Evolutionary conservation across 2,888 invertebrate species (phyloP).

Genomic region (Phymatocera aterrima): DNA sequence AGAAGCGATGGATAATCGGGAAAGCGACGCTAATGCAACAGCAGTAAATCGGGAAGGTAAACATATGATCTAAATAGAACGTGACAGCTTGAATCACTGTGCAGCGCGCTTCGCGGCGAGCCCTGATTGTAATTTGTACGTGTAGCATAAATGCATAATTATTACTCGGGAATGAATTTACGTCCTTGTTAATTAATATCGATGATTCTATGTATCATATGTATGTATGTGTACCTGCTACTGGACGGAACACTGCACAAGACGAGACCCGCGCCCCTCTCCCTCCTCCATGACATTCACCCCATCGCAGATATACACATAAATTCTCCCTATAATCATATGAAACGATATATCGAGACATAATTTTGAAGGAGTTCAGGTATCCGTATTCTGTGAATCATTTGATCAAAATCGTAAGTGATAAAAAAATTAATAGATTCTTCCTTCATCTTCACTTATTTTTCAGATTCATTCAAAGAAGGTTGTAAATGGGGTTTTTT

Average conservation of each 20-base stretch:
- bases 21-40: background rate
- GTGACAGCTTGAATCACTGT: constrained; percentile 66
- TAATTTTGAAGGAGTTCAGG: too few relatives aligned
- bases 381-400: too few relatives aligned
- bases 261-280: background rate
- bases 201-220: constrained; percentile 45
- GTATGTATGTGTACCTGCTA: too few relatives aligned
- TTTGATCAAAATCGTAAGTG: too few relatives aligned
- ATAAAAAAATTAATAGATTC: too few relatives aligned
- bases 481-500: too few relatives aligned
- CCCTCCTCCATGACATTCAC: background rate
- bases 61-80: constrained; percentile 57
- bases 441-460: too few relatives aligned
- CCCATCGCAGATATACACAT: too few relatives aligned
- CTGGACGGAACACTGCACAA: background rate
- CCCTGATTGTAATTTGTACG: constrained; percentile 69
- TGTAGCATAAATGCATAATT: constrained; percentile 68
- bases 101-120: constrained; percentile 56
- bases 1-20: constrained; percentile 42
- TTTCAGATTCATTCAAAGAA: too few relatives aligned
- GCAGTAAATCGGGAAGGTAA: constrained; percentile 50
- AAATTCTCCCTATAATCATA: too few relatives aligned
- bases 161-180: constrained; percentile 66
- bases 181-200: constrained; percentile 64
- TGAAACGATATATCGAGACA: too few relatives aligned